A percentile compares a stretch with the other conserved stretches of the same genome.
phyloP scores from a whole-genome alignment of 2,113 vertebrate genomes.

The Dipodomys spectabilis region DNA sequence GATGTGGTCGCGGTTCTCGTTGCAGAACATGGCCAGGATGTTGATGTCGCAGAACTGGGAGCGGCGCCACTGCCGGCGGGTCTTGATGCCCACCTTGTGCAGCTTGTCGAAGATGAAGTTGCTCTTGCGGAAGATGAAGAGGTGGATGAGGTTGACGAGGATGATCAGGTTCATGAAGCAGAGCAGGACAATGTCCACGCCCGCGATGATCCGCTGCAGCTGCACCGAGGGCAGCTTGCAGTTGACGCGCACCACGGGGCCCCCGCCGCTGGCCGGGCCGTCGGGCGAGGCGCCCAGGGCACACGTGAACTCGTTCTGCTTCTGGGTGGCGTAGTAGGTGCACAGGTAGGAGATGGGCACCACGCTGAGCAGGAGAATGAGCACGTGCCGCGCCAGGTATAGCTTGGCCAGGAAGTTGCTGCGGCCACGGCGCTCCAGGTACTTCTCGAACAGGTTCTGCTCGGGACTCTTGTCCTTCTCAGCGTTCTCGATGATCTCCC shows the following conservation, averaged over 20 bases:
- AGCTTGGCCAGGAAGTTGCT: slow-evolving; percentile 99
- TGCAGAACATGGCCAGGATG: slow-evolving; percentile 99
- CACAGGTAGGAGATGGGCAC: slow-evolving; percentile 98
- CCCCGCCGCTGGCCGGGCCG: slow-evolving; percentile 80
- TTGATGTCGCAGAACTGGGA: slow-evolving; percentile 99
- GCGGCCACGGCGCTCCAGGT: slow-evolving; percentile 95
- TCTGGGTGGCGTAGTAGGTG: slow-evolving; percentile 96
- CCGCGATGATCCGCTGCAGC: slow-evolving; percentile 97
- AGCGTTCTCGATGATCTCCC: slow-evolving; percentile 99
- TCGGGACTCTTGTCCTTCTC: slow-evolving; percentile 99
- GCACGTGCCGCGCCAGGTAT: slow-evolving; percentile 95
- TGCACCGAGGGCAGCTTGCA: slow-evolving; percentile 98
- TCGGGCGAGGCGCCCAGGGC: slow-evolving; percentile 94
- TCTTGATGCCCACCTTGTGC: slow-evolving; percentile 99
- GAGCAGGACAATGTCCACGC: slow-evolving; percentile 94
- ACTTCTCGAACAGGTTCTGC: slow-evolving; percentile 99
- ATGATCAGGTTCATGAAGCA: slow-evolving; percentile 98
- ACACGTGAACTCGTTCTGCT: slow-evolving; percentile 98
- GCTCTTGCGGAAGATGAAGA: slow-evolving; percentile 99
- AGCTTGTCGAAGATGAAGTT: slow-evolving; percentile 99
- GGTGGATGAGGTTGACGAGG: slow-evolving; percentile 95
- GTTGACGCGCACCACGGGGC: slow-evolving; percentile 92
- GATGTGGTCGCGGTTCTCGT: slow-evolving; percentile 99
- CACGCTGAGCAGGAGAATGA: slow-evolving; percentile 97
- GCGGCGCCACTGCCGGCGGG: slow-evolving; percentile 97